Base-by-base conservation (phyloP, 2,888 invertebrate species). In the Drosophila formosana region DNA sequence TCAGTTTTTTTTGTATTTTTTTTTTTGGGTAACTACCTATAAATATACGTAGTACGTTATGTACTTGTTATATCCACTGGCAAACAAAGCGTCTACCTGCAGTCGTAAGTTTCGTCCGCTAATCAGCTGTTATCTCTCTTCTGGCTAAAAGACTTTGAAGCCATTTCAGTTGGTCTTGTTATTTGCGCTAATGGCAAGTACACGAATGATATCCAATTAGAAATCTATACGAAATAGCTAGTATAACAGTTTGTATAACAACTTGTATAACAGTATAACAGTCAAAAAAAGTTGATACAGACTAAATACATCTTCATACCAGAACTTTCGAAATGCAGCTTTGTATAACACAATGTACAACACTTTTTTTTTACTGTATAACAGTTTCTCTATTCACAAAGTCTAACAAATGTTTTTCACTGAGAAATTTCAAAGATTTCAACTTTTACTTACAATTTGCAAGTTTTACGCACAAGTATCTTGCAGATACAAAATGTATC, bases 121-220 rank as follows among this genome's bases (percentile, higher is more conserved):
- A 64, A 75, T 61, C 75, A 74, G 55, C 34, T 39, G 37, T 69
- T 75, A 78, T 75, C 74, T 68, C 23, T 18, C 13, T 26, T 8
- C 25, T 32, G 30, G 45, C 49, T 47, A n/a, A 57, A 46, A 57
- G 1, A 55, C 26, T 28, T 45, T 18, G 25, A 9, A 39, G 37
- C 52, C 37, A 51, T 61, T 67, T 61, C 26, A 68, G 28, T 28
- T 46, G 37, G 43, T 18, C 56, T 23, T 28, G 23, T 57, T 55
- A 41, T 6, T 18, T 55, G 23, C n/a, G 8, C 26, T 32, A 49
- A 58, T 58, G 39, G 39, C 2, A 26, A 49, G 28, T 39, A 49
- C 11, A 3, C 34, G 1, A 11, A 6, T 41, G 23, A 46, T 26
- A 28, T 37, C 23, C 9, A 30, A 3, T 23, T 37, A 18, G 18